Evolutionary conservation across 2,797 vertebrate genomes (phyloP), one percentile per base, ranked within the genome.

Genomic region (Eidolon dupreanum): DNA sequence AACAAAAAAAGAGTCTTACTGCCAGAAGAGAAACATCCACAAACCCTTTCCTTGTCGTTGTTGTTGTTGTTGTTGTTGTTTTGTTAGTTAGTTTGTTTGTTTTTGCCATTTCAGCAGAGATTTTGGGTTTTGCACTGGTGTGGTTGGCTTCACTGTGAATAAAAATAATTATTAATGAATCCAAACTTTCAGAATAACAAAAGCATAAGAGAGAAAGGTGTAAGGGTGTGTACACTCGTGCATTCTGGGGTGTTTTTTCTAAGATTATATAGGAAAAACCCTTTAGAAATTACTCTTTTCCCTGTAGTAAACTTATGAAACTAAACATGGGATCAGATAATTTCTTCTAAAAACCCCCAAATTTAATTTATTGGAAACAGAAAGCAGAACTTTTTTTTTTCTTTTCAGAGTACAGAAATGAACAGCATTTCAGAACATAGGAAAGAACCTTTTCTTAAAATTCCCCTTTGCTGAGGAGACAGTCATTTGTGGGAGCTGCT

Each of bases 11-110:
- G 96, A 93, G 7, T 87, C 26, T 68, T 90, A 66, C 59, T 98
- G 94, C 95, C 96, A 95, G 98, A 98, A 96, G 85, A 98, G 97
- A 93, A 97, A 12, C 84, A 75, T 36, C 95, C 89, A 87, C 97
- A 98, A 96, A 97, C 1, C 89, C 97, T 98, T 98, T 97, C 97
- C 90, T 93, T 85, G 73, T 43, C 87, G 92, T 28, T 28, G 43
- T 43, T 11, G 43, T 43, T 43, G 46, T 13, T 46, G 13, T 49
- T 49, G 46, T 49, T 43, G 46, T 46, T 46, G 12, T 46, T 43
- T 43, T 43, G 43, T 43, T 43, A 9, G 46, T 49, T 16, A 5
- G 49, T 73, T 90, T 79, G 15, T 49, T 49, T 49, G 49, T 73
- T 92, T 83, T 71, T 61, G 61, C 38, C 38, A 11, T 75, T 81